Conservation (phyloP, 2,888 invertebrate genomes). For the Diadromus collaris region DNA sequence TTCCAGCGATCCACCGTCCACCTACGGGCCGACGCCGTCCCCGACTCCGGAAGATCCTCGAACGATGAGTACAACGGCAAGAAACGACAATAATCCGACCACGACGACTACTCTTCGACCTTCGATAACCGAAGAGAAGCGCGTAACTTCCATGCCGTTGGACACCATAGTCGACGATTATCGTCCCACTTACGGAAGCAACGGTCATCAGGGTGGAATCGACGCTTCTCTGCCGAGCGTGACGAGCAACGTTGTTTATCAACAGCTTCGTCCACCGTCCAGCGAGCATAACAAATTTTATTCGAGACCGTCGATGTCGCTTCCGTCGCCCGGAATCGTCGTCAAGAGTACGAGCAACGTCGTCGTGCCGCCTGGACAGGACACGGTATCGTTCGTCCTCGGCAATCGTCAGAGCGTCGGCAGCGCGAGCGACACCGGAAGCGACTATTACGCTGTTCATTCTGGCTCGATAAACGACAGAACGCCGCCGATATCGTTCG, state of each 20-base stretch:
- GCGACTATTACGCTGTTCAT: constrained; percentile 50
- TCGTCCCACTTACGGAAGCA: constrained; percentile 63
- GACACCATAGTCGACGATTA: constrained; percentile 60
- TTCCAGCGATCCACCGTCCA: constrained; percentile 53
- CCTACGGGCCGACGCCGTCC: constrained; percentile 62
- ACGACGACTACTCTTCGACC: constrained; percentile 12
- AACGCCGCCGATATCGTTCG: constrained; percentile 62
- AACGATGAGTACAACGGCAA: constrained; percentile 8
- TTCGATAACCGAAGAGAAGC: constrained; percentile 38
- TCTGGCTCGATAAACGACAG: constrained; percentile 54
- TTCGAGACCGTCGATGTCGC: constrained; percentile 32
- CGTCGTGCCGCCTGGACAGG: constrained; percentile 84
- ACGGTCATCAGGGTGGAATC: constrained; percentile 55
- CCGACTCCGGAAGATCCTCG: constrained; percentile 43
- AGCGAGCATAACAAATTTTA: constrained; percentile 59
- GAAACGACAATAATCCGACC: constrained; percentile 6
- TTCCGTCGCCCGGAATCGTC: constrained; percentile 47
- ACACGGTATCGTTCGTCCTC: constrained; percentile 85
- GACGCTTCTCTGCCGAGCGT: constrained; percentile 58
- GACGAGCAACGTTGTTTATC: constrained; percentile 60
- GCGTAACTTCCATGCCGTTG: constrained; percentile 72
- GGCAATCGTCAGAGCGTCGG: constrained; percentile 83
- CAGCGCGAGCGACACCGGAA: constrained; percentile 48
- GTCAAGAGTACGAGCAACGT: constrained; percentile 84
- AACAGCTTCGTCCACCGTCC: constrained; percentile 59